Base-by-base conservation (phyloP, 2,113 vertebrate species). In the Oreochromis aureus region DNA sequence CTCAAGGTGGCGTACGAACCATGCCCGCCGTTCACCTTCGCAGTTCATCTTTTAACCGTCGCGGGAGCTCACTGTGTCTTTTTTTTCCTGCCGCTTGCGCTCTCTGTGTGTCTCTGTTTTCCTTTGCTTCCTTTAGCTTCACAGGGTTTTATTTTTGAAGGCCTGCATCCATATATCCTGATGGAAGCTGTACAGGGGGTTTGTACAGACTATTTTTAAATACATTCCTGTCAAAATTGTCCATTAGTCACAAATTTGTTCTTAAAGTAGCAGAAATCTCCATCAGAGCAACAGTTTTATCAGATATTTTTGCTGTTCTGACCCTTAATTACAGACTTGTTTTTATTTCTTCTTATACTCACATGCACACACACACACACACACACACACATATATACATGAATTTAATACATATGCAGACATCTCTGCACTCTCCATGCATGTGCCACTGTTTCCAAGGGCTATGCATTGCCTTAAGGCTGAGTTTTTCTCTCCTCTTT, bases 381-480 rank as follows among this genome's bases (percentile, higher is more conserved):
- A 32, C 30, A 32, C 30, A 32, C 30, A 5, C 22, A 24, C 22
- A 24, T 2, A n/a, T 82, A 51, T 1, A 63, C 36, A 51, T 79
- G 55, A 63, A 82, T 15, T 76, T 22, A 53, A 48, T 55, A 80
- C 10, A 84, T 78, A 79, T 85, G 39, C 91, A 88, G 84, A 91
- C 27, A 61, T 86, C 39, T 91, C 82, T 94, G 92, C 90, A 89
- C 87, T 91, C 84, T 93, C 86, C 93, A 89, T 95, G 95, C 94
- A 95, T 95, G 93, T 93, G 92, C 95, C 94, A 94, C 94, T 89
- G 87, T 95, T 87, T 94, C 92, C 91, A 97, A 97, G 96, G 96
- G 96, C 96, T 97, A 96, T 92, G 93, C 95, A 92, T 96, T 91
- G 94, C 95, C 93, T 93, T 94, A 94, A 95, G 94, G 91, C 89